A percentile compares a stretch with the other conserved stretches of the same genome.
These are phyloP conservation scores for Tipula vernalis DNA, from an alignment of 2,888 invertebrate species.

Conservation along the genomic window DNA sequence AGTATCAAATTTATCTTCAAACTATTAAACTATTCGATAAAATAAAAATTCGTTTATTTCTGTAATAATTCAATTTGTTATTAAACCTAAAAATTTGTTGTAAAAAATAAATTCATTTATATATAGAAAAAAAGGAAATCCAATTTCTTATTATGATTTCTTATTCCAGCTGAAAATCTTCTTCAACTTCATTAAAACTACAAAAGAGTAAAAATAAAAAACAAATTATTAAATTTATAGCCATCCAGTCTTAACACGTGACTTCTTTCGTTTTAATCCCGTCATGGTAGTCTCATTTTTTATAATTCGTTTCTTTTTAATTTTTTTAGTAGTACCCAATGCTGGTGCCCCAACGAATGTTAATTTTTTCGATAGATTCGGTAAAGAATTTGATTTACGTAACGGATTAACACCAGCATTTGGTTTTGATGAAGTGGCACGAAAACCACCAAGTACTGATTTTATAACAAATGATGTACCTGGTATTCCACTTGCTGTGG, in stretches of 20 bases:
- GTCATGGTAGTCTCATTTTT: background rate
- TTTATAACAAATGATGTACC: background rate
- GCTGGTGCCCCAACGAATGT: background rate
- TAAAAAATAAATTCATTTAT: background rate
- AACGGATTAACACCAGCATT: background rate
- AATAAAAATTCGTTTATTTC: background rate
- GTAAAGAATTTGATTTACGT: background rate
- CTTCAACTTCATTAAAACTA: background rate
- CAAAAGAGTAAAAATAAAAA: background rate
- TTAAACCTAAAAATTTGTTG: background rate
- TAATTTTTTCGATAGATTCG: background rate
- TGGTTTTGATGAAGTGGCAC: background rate
- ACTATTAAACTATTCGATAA: background rate
- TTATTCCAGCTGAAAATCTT: background rate
- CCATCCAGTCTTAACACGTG: background rate
- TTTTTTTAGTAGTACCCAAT: background rate
- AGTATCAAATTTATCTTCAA: background rate
- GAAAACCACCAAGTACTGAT: background rate
- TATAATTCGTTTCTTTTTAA: conserved; percentile 10
- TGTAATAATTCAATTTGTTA: background rate
- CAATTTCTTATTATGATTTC: background rate
- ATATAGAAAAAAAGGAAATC: background rate
- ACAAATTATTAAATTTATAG: background rate
- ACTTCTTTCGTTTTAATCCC: background rate
- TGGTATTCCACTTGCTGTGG: background rate